Conservation (phyloP, 2,797 vertebrate species). For the Morelia viridis region DNA sequence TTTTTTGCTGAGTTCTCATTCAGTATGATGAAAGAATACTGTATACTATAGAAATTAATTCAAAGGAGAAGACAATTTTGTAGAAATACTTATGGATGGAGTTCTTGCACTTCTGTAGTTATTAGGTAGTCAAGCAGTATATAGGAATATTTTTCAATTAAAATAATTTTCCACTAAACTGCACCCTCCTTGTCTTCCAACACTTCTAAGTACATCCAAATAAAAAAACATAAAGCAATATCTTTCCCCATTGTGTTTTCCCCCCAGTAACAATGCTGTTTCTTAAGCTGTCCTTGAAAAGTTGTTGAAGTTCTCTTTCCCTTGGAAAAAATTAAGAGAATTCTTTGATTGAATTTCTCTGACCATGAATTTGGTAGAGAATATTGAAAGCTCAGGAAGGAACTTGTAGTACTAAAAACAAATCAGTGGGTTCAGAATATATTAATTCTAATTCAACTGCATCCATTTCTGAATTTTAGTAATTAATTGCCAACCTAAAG, state of each 20-base stretch:
- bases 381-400: not conserved
- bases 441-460: not conserved
- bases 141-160: not conserved
- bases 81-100: not conserved
- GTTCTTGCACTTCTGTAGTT: not conserved
- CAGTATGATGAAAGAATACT: not conserved
- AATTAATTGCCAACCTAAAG: not conserved
- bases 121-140: not conserved
- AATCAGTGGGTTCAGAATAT: not conserved
- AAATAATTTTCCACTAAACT: not conserved
- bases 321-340: not conserved
- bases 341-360: not conserved
- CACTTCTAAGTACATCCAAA: not conserved
- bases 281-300: not conserved
- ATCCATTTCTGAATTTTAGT: not conserved
- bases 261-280: not conserved
- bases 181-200: not conserved
- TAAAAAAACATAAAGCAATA: not conserved
- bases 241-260: not conserved
- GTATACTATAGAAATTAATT: not conserved
- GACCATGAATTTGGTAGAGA: not conserved
- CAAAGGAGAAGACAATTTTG: not conserved
- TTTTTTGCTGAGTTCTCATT: not conserved
- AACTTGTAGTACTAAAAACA: not conserved
- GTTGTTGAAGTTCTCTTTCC: not conserved